These are phyloP conservation scores for Cetonia aurata DNA, from an alignment of 2,888 invertebrate genomes.

Conservation along the genomic window DNA sequence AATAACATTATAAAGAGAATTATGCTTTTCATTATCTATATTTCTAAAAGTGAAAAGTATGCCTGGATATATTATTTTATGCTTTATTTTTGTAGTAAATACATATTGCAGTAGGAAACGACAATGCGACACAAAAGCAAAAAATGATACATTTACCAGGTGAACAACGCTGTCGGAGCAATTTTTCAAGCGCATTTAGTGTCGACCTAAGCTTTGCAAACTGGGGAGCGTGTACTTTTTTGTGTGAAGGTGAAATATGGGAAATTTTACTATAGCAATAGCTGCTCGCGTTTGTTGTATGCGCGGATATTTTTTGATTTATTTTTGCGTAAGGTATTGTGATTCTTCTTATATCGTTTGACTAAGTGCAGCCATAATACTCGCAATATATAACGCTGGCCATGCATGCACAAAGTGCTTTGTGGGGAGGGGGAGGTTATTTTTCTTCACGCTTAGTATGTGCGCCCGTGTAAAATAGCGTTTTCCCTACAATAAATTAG, in stretches of 20 bases:
- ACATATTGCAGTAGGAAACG: no score
- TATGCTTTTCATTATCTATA: no score
- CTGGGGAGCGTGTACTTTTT: conserved; percentile 12
- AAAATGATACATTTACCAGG: not conserved
- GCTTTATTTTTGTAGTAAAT: no score
- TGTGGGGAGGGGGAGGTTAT: not conserved
- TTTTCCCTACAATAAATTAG: no score
- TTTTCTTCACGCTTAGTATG: not conserved
- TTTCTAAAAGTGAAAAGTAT: no score
- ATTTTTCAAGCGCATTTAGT: conserved; percentile 7
- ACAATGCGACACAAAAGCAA: not conserved
- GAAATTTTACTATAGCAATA: not conserved
- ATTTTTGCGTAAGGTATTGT: conserved; percentile 11
- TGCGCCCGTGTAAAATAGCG: no score
- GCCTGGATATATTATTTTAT: no score
- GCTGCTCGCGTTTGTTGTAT: conserved; percentile 8
- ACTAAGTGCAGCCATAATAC: conserved; percentile 17
- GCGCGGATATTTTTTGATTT: not conserved
- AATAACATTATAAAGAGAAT: no score
- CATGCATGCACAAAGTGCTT: not conserved
- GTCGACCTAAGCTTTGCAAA: not conserved
- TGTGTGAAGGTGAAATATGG: conserved; percentile 18
- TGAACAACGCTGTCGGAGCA: no score
- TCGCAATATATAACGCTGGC: not conserved
- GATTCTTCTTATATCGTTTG: conserved; percentile 22